Evolutionary conservation across 2,113 vertebrate species (phyloP).

Genomic region (Phyllostomus discolor): DNA sequence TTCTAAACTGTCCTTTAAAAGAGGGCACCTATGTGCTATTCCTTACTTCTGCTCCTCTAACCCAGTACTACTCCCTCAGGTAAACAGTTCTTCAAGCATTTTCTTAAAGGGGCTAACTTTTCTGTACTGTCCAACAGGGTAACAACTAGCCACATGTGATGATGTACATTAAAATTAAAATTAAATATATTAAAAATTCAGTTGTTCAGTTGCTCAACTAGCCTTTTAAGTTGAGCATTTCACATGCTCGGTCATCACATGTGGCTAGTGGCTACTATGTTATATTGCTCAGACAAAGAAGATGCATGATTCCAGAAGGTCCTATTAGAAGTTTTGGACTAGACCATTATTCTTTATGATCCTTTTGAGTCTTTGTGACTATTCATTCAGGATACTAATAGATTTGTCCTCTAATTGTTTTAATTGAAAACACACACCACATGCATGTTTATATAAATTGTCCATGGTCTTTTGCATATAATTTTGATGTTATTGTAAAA

Average conservation of each 20-base stretch:
- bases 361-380: background rate
- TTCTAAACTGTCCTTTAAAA: background rate
- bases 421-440: constrained; percentile 13
- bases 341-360: background rate
- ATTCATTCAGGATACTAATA: background rate
- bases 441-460: constrained; percentile 44
- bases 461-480: background rate
- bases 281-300: background rate
- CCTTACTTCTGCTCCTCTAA: background rate
- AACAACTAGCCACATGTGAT: background rate
- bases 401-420: constrained; percentile 23
- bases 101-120: background rate
- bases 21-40: background rate
- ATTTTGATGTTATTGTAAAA: constrained; percentile 9
- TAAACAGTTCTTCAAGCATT: background rate
- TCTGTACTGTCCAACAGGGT: background rate
- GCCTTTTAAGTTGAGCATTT: background rate
- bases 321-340: background rate
- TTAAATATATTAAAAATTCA: background rate
- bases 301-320: background rate
- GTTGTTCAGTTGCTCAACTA: background rate
- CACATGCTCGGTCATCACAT: background rate
- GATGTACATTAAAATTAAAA: background rate
- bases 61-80: background rate
- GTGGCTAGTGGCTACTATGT: background rate